phyloP scores from a whole-genome alignment of 2,113 vertebrate species.

The Anhinga rufa region DNA sequence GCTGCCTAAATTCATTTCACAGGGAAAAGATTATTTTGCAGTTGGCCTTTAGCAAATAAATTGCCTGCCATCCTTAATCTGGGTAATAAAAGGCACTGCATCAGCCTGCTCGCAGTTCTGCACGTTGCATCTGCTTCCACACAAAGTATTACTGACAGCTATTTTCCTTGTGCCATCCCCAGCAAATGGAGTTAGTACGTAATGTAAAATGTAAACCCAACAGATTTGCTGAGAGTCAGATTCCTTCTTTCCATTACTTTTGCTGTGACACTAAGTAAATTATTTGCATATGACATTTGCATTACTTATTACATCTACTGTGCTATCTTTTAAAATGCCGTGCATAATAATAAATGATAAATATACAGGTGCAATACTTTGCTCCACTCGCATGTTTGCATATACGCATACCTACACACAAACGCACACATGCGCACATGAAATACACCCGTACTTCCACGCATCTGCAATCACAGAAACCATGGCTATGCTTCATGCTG shows the following conservation, averaged over 20 bases:
- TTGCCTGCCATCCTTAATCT: not conserved
- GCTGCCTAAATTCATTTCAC: not conserved
- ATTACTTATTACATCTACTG: not conserved
- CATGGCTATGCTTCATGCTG: not conserved
- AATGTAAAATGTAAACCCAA: not conserved
- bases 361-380: not conserved
- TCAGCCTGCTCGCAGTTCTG: not conserved
- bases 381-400: not conserved
- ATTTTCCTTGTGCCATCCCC: not conserved
- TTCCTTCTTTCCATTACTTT: not conserved
- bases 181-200: not conserved
- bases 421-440: accelerated
- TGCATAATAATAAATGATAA: not conserved
- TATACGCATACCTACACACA: accelerated
- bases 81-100: conserved; percentile 14
- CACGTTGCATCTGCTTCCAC: not conserved
- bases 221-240: not conserved
- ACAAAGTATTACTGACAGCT: conserved; percentile 1
- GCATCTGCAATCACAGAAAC: not conserved
- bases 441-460: not conserved
- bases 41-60: conserved; percentile 17
- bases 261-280: not conserved
- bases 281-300: conserved; percentile 1
- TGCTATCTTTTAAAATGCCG: not conserved
- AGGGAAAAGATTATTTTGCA: conserved; percentile 4